phyloP scores from a whole-genome alignment of 1,140 invertebrate genomes.

The Matsumurasca onukii region DNA sequence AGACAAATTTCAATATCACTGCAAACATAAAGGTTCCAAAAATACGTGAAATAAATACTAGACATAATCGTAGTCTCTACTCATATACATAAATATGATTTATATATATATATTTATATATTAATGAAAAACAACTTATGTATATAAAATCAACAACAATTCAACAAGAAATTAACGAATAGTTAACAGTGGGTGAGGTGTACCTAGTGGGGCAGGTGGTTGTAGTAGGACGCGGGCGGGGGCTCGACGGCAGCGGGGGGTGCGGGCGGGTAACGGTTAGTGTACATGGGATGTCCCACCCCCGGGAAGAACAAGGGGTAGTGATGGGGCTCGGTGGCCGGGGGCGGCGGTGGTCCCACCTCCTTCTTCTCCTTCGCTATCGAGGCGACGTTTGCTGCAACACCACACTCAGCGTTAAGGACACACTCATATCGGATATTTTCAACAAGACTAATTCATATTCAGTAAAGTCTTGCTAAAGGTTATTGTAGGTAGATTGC shows the following conservation, averaged over 20 bases:
- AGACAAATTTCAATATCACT: too few species aligned
- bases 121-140: slow-evolving; percentile 11
- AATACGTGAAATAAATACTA: too few species aligned
- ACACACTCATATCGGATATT: too few species aligned
- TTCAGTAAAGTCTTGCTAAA: background rate
- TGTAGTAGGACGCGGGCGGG: background rate
- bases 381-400: slow-evolving; percentile 2
- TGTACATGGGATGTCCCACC: slow-evolving; percentile 10
- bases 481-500: background rate
- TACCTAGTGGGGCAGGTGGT: background rate
- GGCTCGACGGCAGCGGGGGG: background rate
- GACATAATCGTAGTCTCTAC: too few species aligned
- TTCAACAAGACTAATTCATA: too few species aligned
- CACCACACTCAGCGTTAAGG: background rate
- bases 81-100: background rate
- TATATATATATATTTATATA: background rate
- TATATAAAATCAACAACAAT: slow-evolving; percentile 11
- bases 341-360: slow-evolving; percentile 6
- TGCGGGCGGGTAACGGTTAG: slow-evolving; percentile 4
- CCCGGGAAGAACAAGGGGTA: slow-evolving; percentile 2
- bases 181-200: background rate
- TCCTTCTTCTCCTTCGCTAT: slow-evolving; percentile 18
- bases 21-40: too few species aligned
- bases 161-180: slow-evolving; percentile 7
- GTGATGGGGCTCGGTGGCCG: background rate